Evolutionary conservation across 2,113 vertebrate genomes (phyloP).

Genomic region (Pteruthius melanotis): DNA sequence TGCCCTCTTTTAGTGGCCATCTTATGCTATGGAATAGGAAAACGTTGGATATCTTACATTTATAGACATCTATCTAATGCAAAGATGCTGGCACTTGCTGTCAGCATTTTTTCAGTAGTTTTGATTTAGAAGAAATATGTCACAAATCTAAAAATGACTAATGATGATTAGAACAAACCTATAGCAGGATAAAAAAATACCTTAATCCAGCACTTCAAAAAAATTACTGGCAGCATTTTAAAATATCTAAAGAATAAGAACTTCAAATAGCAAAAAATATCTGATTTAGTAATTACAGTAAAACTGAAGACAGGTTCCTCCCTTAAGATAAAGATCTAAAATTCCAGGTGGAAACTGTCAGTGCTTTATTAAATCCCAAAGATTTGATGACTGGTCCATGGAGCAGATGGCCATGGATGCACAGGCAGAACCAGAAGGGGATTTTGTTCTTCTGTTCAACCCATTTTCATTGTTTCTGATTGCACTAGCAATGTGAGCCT

Average conservation of each 20-base stretch:
- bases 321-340: not conserved
- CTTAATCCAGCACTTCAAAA: not conserved
- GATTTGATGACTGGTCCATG: not conserved
- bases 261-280: not conserved
- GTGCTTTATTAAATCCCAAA: not conserved
- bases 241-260: not conserved
- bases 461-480: not conserved
- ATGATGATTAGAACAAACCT: not conserved
- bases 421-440: not conserved
- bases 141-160: not conserved
- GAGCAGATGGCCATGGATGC: slow-evolving; percentile 3
- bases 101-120: not conserved
- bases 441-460: not conserved
- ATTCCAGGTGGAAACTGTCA: not conserved
- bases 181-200: not conserved
- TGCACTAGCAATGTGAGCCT: not conserved
- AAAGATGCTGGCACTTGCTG: not conserved
- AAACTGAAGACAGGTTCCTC: not conserved
- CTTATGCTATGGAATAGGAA: not conserved
- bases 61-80: not conserved
- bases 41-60: not conserved
- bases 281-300: not conserved
- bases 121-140: not conserved
- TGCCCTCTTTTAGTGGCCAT: not conserved
- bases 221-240: not conserved